Percentiles rank a stretch among this genome's conserved stretches.
Evolutionary conservation across 1,140 invertebrate genomes (phyloP).

Genomic region (Bemisia tabaci): DNA sequence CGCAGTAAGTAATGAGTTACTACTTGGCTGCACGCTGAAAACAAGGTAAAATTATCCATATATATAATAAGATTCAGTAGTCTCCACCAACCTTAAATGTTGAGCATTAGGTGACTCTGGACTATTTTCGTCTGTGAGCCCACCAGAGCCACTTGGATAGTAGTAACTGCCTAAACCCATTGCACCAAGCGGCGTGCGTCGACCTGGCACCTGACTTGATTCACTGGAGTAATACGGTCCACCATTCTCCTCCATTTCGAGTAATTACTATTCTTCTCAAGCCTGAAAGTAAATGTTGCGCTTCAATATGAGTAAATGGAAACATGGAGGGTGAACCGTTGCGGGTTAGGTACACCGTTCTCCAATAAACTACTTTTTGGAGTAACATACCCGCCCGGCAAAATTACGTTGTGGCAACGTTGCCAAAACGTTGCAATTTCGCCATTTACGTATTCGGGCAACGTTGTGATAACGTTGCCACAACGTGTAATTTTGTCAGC

Average conservation of each 20-base stretch:
- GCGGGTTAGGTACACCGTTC: background rate
- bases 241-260: conserved; percentile 1
- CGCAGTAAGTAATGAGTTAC: too few relatives aligned
- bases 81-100: background rate
- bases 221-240: conserved; percentile 35
- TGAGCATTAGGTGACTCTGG: conserved; percentile 35
- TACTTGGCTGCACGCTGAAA: background rate
- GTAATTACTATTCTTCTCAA: too few relatives aligned
- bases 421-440: too few relatives aligned
- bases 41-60: background rate
- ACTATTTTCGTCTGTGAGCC: conserved; percentile 52
- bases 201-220: conserved; percentile 46
- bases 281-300: too few relatives aligned
- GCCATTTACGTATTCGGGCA: too few relatives aligned
- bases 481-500: too few relatives aligned
- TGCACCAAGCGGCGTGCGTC: conserved; percentile 63
- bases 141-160: conserved; percentile 35
- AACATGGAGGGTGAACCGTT: background rate
- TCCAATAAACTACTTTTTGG: too few relatives aligned
- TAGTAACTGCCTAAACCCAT: conserved; percentile 70
- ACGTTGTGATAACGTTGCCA: too few relatives aligned
- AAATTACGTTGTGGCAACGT: too few relatives aligned
- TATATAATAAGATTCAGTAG: too few relatives aligned
- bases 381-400: too few relatives aligned
- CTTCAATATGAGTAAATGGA: background rate